phyloP scores from a whole-genome alignment of 2,888 invertebrate genomes.

The Drosophila leonis region DNA sequence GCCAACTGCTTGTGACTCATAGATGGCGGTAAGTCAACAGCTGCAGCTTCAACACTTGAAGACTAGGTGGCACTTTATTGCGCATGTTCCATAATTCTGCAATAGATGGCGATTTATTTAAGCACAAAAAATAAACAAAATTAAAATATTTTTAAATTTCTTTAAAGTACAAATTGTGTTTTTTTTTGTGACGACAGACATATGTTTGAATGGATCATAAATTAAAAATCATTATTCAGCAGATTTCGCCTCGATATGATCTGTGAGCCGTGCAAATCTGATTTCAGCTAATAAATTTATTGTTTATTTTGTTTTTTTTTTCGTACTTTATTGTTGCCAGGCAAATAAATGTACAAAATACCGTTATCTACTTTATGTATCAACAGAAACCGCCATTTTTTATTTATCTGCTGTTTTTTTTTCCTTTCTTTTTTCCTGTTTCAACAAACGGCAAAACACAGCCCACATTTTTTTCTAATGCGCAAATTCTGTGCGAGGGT shows the following conservation, averaged over 20 bases:
- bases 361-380: constrained; percentile 23
- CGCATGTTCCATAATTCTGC: no score
- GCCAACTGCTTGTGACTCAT: not conserved
- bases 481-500: constrained; percentile 54
- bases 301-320: not conserved
- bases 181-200: no score
- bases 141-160: not conserved
- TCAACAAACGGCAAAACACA: constrained; percentile 27
- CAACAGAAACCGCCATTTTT: constrained; percentile 59
- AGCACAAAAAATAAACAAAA: not conserved
- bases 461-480: constrained; percentile 71
- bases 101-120: constrained; percentile 11
- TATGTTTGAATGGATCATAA: no score
- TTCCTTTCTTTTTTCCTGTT: constrained; percentile 12
- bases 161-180: no score
- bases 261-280: not conserved
- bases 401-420: not conserved
- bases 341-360: constrained; percentile 25
- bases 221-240: not conserved
- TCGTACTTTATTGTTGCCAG: not conserved
- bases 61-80: not conserved
- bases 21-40: not conserved
- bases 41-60: rapidly evolving
- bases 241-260: no score
- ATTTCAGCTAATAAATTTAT: not conserved